A percentile compares a stretch with the other conserved stretches of the same genome.
phyloP scores from a whole-genome alignment of 2,113 vertebrate genomes.

The Lepisosteus osseus region DNA sequence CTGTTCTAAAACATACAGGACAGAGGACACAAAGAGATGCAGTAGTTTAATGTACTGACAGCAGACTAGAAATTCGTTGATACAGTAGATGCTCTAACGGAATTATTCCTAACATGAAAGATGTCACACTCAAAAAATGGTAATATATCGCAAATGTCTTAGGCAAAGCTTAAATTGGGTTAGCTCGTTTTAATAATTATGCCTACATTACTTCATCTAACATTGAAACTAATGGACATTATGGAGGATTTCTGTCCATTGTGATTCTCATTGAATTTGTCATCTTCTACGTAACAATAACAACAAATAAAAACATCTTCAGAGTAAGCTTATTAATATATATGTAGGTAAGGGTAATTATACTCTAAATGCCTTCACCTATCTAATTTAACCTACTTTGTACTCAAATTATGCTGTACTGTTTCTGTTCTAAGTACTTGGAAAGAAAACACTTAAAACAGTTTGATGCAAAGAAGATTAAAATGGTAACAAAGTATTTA shows the following conservation, averaged over 20 bases:
- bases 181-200: too few relatives aligned
- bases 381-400: too few relatives aligned
- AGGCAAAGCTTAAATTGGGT: not conserved
- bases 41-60: conserved; percentile 6
- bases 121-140: not conserved
- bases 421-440: too few relatives aligned
- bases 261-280: not conserved
- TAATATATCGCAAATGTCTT: conserved; percentile 1
- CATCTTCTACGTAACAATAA: not conserved
- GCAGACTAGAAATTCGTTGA: not conserved
- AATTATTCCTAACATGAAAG: not conserved
- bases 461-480: too few relatives aligned
- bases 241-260: not conserved
- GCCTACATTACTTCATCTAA: too few relatives aligned
- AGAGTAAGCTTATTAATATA: not conserved
- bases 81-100: not conserved
- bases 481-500: too few relatives aligned
- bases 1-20: not conserved
- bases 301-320: not conserved
- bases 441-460: too few relatives aligned
- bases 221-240: not conserved
- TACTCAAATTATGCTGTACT: too few relatives aligned
- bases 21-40: not conserved
- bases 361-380: too few relatives aligned
- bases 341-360: too few relatives aligned